phyloP scores from a whole-genome alignment of 2,113 vertebrate genomes.

The Gobio gobio region DNA sequence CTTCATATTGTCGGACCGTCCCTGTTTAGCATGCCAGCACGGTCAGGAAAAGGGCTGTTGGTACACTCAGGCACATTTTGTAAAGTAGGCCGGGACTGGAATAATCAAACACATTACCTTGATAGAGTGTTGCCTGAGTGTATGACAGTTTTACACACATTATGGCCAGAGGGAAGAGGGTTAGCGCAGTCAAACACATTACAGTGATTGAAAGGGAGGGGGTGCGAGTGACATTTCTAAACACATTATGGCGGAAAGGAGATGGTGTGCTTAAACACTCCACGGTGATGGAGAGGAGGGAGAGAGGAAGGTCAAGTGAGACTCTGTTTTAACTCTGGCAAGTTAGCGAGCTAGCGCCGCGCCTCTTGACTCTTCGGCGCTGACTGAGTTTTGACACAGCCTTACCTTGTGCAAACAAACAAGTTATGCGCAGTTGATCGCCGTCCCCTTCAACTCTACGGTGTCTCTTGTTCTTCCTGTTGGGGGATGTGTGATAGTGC shows the following conservation, averaged over 20 bases:
- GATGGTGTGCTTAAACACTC: conserved; percentile 69
- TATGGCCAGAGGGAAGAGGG: conserved; percentile 63
- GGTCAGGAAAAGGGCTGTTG: background rate
- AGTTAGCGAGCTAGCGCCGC: conserved; percentile 56
- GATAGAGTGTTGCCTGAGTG: conserved; percentile 63
- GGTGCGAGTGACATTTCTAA: conserved; percentile 74
- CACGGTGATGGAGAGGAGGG: conserved; percentile 71
- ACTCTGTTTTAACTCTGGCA: conserved; percentile 73
- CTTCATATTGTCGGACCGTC: background rate
- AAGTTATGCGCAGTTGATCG: conserved; percentile 51
- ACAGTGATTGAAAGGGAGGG: conserved; percentile 64
- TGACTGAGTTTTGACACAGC: conserved; percentile 73
- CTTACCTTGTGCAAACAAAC: conserved; percentile 73
- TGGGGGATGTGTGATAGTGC: background rate
- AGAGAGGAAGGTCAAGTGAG: conserved; percentile 64
- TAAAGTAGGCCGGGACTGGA: conserved; percentile 64
- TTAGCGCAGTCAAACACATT: conserved; percentile 70
- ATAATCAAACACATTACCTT: conserved; percentile 66
- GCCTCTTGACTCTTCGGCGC: conserved; percentile 63
- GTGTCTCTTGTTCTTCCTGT: conserved; percentile 27
- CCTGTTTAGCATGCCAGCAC: background rate
- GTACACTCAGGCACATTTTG: conserved; percentile 61
- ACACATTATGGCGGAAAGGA: conserved; percentile 71
- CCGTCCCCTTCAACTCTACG: conserved; percentile 48
- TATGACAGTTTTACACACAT: conserved; percentile 73